Conservation (phyloP, 2,797 vertebrate genomes). For the Sebastes iracundus region DNA sequence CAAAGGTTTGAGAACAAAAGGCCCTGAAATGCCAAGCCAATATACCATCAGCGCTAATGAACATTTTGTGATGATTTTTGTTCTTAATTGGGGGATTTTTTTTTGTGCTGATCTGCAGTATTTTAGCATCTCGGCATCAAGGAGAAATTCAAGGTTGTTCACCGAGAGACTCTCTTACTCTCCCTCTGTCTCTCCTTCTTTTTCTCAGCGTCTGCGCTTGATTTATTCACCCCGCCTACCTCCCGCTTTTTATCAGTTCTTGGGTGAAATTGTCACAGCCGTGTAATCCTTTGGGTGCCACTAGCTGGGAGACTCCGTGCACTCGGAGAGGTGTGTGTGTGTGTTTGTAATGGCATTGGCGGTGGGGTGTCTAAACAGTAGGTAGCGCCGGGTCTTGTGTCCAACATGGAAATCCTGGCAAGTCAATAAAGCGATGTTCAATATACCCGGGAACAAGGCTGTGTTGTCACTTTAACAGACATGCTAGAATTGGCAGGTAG, state of each 20-base stretch:
- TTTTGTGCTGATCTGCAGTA: constrained; percentile 69
- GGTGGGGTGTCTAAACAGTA: constrained; percentile 26
- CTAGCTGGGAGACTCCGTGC: constrained; percentile 33
- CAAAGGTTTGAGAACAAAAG: constrained; percentile 56
- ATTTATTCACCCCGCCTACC: constrained; percentile 63
- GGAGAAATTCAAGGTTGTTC: constrained; percentile 76
- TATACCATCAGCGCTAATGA: constrained; percentile 65
- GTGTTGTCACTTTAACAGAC: constrained; percentile 61
- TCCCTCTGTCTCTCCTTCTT: constrained; percentile 32
- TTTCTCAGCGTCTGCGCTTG: constrained; percentile 43
- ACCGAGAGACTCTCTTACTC: constrained; percentile 27
- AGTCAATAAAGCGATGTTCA: constrained; percentile 62
- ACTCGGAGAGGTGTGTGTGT: not conserved
- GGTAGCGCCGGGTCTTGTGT: constrained; percentile 35
- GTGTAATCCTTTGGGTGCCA: constrained; percentile 68
- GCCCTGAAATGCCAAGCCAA: constrained; percentile 67
- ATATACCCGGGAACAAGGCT: constrained; percentile 23
- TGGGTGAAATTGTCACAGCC: constrained; percentile 66
- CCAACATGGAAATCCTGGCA: constrained; percentile 54
- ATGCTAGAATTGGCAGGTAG: constrained; percentile 58
- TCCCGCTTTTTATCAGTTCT: constrained; percentile 58
- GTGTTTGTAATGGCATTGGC: constrained; percentile 11
- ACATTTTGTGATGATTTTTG: constrained; percentile 58
- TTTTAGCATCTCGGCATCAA: constrained; percentile 68
- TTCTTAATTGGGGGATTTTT: constrained; percentile 61